Percentiles rank a stretch among this genome's conserved stretches.
phyloP scores from a whole-genome alignment of 2,113 vertebrate genomes.

The Tetrao urogallus region DNA sequence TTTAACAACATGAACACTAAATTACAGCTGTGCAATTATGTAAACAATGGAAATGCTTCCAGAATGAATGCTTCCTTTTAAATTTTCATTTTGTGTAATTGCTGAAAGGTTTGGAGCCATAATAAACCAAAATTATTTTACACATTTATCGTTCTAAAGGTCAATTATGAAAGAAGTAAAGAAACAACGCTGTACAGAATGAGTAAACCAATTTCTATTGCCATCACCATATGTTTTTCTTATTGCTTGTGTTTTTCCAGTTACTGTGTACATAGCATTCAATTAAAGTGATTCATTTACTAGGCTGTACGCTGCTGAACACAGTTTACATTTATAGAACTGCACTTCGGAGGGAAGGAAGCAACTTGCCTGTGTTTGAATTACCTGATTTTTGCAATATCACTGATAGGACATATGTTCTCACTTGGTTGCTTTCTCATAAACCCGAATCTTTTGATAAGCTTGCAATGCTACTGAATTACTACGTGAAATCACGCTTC shows the following conservation, averaged over 20 bases:
- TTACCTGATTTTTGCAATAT: slow-evolving; percentile 85
- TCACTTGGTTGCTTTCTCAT: slow-evolving; percentile 78
- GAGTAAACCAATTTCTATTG: slow-evolving; percentile 86
- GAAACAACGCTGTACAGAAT: slow-evolving; percentile 75
- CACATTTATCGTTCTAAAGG: slow-evolving; percentile 92
- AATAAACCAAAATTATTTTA: slow-evolving; percentile 96
- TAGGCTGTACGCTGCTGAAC: slow-evolving; percentile 73
- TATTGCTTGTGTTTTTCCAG: slow-evolving; percentile 85
- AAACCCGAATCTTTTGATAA: slow-evolving; percentile 72
- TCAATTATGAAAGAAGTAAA: slow-evolving; percentile 94
- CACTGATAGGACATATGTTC: slow-evolving; percentile 88
- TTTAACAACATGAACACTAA: slow-evolving; percentile 84
- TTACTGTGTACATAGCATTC: slow-evolving; percentile 91
- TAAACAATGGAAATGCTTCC: slow-evolving; percentile 94
- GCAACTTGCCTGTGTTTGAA: slow-evolving; percentile 86
- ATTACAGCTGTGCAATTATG: slow-evolving; percentile 91
- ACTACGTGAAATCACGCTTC: neutral
- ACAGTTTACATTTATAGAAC: slow-evolving; percentile 81
- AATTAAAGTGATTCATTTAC: slow-evolving; percentile 94
- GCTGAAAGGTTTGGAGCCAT: slow-evolving; percentile 91
- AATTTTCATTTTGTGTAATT: slow-evolving; percentile 96
- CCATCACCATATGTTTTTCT: slow-evolving; percentile 88
- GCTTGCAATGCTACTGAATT: slow-evolving; percentile 5
- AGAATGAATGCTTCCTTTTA: slow-evolving; percentile 90
- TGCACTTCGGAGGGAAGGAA: slow-evolving; percentile 78